Base-by-base conservation (phyloP, 2,113 vertebrate species). In the Hemichromis elongatus region DNA sequence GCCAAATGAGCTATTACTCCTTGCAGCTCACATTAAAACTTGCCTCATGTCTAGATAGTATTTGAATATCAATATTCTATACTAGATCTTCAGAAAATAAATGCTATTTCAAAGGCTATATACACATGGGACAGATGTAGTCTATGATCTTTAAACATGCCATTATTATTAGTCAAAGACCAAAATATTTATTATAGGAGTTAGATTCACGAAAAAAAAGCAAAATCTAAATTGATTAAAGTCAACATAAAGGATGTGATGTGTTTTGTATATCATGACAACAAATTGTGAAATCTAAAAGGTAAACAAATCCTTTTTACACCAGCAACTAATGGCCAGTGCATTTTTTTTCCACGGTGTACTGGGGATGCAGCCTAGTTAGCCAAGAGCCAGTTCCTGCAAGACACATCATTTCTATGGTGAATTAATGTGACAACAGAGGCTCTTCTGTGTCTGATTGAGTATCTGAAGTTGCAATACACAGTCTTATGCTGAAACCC, bases 41-140 rank as follows among this genome's bases (percentile, higher is more conserved):
- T 77, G 5, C 24, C 79, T 86, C 68, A 18, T 75, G 59, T 79
- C 37, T 21, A 83, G 42, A 86, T 84, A 78, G 57, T 83, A 91
- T 91, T 86, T 82, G 77, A 78, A 83, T 91, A 88, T 87, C 83
- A 92, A 87, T 90, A 78, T 89, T 91, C 83, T 75, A 88, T 89
- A 73, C 68, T 91, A 79, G 77, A 90, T 86, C 86, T 90, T 83
- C 75, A 93, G 81, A 84, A 54, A 87, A 75, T 66, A 80, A 88
- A 85, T 56, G 81, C 83, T 11, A 70, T 42, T 77, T 70, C 59
- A 50, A 13, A 78, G 3, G 10, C 35, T 19, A 2, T 54, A 45
- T 54, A 45, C 24, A 28, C 68, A 21, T n/a, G 30, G 11, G 16
- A 80, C 45, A 57, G 40, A 80, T 66, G 7, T 37, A 42, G 18